Conservation (phyloP, 1,140 invertebrate genomes). For the Philopotamus ludificatus region DNA sequence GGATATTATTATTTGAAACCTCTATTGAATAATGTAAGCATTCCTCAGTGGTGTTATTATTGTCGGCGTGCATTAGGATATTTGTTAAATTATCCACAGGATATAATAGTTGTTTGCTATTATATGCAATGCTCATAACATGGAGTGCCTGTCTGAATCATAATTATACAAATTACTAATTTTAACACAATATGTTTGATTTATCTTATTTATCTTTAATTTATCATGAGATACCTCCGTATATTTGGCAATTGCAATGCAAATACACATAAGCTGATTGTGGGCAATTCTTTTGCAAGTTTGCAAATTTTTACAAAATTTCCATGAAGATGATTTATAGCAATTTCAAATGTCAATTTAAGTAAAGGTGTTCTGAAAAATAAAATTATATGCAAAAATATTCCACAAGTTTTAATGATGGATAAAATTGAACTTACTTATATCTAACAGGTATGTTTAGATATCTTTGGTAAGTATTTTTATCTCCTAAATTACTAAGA, state of each 20-base stretch:
- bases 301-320: slow-evolving; percentile 56
- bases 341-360: slow-evolving; percentile 50
- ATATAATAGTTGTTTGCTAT: slow-evolving; percentile 54
- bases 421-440: slow-evolving; percentile 41
- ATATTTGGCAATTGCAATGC: slow-evolving; percentile 49
- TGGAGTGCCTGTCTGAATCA: slow-evolving; percentile 55
- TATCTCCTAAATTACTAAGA: slow-evolving; percentile 60
- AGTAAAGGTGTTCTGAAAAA: slow-evolving; percentile 45
- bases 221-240: slow-evolving; percentile 48
- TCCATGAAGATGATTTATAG: slow-evolving; percentile 52
- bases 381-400: slow-evolving; percentile 14
- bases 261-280: slow-evolving; percentile 50
- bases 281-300: slow-evolving; percentile 50
- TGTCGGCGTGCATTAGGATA: slow-evolving; percentile 45
- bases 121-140: slow-evolving; percentile 58
- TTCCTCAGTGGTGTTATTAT: slow-evolving; percentile 39
- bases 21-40: slow-evolving; percentile 46
- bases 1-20: slow-evolving; percentile 36
- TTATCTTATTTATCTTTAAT: too few species aligned
- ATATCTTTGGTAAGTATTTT: slow-evolving; percentile 53
- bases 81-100: slow-evolving; percentile 46
- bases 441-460: slow-evolving; percentile 45
- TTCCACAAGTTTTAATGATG: slow-evolving; percentile 41
- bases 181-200: too few species aligned
- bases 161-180: too few species aligned